Percentiles rank a stretch among this genome's conserved stretches.
Conservation (phyloP, 2,113 vertebrate species). For the Seriola rivoliana region DNA sequence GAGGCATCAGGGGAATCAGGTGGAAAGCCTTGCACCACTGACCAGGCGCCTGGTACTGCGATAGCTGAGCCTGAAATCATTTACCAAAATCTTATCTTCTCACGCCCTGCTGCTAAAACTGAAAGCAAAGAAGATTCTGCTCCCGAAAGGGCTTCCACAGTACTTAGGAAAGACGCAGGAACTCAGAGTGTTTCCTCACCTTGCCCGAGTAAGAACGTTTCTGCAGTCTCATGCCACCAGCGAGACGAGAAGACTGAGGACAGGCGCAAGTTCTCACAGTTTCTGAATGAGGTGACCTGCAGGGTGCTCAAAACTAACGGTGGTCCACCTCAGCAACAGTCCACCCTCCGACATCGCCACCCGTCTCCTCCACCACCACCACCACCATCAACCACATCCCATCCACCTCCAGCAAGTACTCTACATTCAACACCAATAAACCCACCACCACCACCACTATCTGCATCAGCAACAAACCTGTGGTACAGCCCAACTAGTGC, state of each 20-base stretch:
- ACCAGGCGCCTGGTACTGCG: constrained; percentile 23
- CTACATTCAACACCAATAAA: constrained; percentile 44
- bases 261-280: constrained; percentile 91
- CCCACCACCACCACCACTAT: not conserved
- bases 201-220: constrained; percentile 64
- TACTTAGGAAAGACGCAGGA: constrained; percentile 42
- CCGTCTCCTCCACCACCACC: constrained; percentile 40
- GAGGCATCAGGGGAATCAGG: constrained; percentile 58
- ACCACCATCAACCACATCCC: constrained; percentile 34
- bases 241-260: constrained; percentile 82
- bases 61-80: constrained; percentile 74
- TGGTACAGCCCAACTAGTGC: constrained; percentile 63
- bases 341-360: constrained; percentile 39
- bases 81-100: constrained; percentile 78
- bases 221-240: constrained; percentile 70
- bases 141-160: constrained; percentile 39
- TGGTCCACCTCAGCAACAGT: constrained; percentile 69
- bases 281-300: constrained; percentile 91
- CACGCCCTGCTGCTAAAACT: constrained; percentile 23
- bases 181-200: constrained; percentile 65
- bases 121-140: constrained; percentile 48
- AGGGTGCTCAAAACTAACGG: constrained; percentile 87
- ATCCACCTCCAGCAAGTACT: not conserved
- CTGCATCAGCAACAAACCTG: constrained; percentile 25
- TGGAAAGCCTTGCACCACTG: constrained; percentile 27